phyloP scores from a whole-genome alignment of 2,113 vertebrate genomes.

The Tragulus kanchil region DNA sequence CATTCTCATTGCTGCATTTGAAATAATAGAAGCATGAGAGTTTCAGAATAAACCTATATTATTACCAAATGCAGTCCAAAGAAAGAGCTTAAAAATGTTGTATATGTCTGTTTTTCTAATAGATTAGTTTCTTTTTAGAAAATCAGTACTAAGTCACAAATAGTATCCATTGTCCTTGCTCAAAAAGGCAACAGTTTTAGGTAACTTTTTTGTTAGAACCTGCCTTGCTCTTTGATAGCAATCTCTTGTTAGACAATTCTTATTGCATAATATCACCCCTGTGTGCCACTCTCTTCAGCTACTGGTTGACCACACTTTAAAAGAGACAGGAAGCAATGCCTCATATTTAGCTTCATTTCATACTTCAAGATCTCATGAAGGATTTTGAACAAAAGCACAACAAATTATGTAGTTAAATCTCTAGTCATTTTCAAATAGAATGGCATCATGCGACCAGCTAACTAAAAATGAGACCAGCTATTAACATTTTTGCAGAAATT shows the following conservation, averaged over 20 bases:
- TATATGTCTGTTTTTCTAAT: constrained; percentile 15
- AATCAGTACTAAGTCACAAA: neutral
- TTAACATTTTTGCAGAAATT: constrained; percentile 11
- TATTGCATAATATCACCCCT: constrained; percentile 78
- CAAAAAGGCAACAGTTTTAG: constrained; percentile 62
- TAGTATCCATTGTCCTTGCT: constrained; percentile 45
- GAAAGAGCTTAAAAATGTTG: constrained; percentile 46
- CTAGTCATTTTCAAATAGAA: constrained; percentile 71
- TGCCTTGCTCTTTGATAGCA: constrained; percentile 82
- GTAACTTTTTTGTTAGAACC: constrained; percentile 65
- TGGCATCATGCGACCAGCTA: constrained; percentile 83
- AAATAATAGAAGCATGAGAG: neutral
- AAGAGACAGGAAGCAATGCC: constrained; percentile 89
- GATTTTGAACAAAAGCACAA: constrained; percentile 62
- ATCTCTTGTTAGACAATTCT: constrained; percentile 84
- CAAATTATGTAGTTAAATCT: constrained; percentile 63
- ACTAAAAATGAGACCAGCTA: neutral
- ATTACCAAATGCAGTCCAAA: constrained; percentile 43
- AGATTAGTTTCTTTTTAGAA: constrained; percentile 53
- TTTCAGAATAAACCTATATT: constrained; percentile 41
- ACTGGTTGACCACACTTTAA: constrained; percentile 86
- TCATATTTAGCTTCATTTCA: constrained; percentile 84
- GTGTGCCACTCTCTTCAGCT: constrained; percentile 85
- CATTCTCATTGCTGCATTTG: neutral
- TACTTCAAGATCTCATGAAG: constrained; percentile 73